These are phyloP conservation scores for Troides helena DNA, from an alignment of 2,888 invertebrate genomes.

Conservation along the genomic window DNA sequence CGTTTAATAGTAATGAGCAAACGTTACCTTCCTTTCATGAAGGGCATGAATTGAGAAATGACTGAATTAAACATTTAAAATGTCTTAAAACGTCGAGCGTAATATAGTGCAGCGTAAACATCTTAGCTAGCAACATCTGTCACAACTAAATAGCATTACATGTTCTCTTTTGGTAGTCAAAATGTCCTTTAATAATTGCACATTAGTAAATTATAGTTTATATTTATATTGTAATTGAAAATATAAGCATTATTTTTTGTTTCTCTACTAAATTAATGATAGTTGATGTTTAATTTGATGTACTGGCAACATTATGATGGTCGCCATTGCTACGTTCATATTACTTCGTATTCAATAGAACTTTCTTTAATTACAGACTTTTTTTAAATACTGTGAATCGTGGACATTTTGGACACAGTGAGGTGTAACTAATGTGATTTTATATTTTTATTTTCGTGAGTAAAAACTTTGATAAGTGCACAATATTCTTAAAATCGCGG, in stretches of 20 bases:
- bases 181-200: too few relatives aligned
- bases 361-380: slow-evolving; percentile 66
- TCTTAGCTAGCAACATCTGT: too few relatives aligned
- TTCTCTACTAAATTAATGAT: background rate
- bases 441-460: slow-evolving; percentile 66
- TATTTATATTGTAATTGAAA: too few relatives aligned
- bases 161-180: too few relatives aligned
- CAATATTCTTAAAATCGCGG: slow-evolving; percentile 81
- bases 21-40: background rate
- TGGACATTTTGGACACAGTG: slow-evolving; percentile 66
- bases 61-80: background rate
- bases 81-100: too few relatives aligned
- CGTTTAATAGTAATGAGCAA: background rate
- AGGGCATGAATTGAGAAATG: background rate
- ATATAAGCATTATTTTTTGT: too few relatives aligned
- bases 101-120: too few relatives aligned
- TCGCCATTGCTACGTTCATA: slow-evolving; percentile 73
- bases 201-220: too few relatives aligned
- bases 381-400: slow-evolving; percentile 60
- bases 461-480: slow-evolving; percentile 73
- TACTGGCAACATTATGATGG: slow-evolving; percentile 50
- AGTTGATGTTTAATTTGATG: background rate
- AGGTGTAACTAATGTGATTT: slow-evolving; percentile 77
- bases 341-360: slow-evolving; percentile 52
- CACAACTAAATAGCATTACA: too few relatives aligned